Evolutionary conservation across 2,797 vertebrate genomes (phyloP), one percentile per base, ranked within the genome.

Genomic region (Carduelis carduelis): DNA sequence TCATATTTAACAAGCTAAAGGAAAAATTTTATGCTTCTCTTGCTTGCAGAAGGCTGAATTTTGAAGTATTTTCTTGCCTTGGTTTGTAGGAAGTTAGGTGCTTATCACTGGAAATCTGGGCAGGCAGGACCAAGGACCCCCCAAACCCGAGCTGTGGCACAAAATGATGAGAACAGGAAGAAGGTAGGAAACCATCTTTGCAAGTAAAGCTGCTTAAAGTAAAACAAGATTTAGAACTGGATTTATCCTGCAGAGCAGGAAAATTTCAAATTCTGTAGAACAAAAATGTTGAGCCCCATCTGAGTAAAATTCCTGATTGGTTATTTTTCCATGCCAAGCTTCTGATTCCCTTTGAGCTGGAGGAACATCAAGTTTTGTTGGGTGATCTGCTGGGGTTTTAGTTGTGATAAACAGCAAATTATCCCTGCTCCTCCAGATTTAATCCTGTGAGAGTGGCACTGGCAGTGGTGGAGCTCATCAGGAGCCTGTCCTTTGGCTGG

Each of bases 41-140:
- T 60, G 49, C 84, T 95, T 89, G 69, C 61, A 89, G 55, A 44
- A 95, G 43, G 44, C 13, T 1, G n/a, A 35, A 75, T 75, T 64
- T 71, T 8, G 76, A 85, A 92, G 4, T 27, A 52, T 21, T 87
- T 89, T 79, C 26, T 27, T 96, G 83, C 70, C 56, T 69, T 94
- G 64, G 3, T 70, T 97, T 18, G 23, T 92, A 99, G 98, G 97
- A 98, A 96, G 93, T 98, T 97, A 78, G 98, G 96, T 91, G 95
- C 96, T 59, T 98, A 98, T 93, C 97, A 82, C 1, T 99, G 99
- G 99, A 98, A 96, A 90, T 99, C 98, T 95, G 99, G 98, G 83
- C 98, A 98, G 80, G 47, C 77, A 71, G 91, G 94, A 75, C 87
- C 89, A 92, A 88, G 97, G 64, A 43, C 23, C 79, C 94, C 92